Base-by-base conservation (phyloP, 2,888 invertebrate genomes). In the Phrixothrix hirtus region DNA sequence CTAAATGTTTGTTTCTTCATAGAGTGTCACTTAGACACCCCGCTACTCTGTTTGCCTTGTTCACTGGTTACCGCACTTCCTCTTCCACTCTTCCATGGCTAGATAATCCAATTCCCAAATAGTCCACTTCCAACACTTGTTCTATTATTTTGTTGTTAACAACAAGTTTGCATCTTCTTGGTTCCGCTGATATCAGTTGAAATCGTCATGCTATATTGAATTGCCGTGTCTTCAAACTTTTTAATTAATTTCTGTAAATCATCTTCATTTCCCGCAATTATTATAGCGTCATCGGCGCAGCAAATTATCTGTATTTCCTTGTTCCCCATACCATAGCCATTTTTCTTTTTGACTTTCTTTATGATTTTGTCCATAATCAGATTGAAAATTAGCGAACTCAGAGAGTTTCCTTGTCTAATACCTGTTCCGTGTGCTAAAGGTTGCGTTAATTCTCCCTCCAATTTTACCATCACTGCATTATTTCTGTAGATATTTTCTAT, bases 91-190 rank as follows among this genome's bases (percentile, higher is more conserved):
- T 37, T 9, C 37, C 21, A 21, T 17, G 2, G 12, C 16, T 37
- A 16, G 3, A 17, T 17, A 17, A 6, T n/a, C 2, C 5, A 5
- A 21, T 15, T 2, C 37, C 37, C 16, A 37, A 7, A 17, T 37
- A 17, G 5, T 37, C 11, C 6, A 37, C 11, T 6, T 37, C 17
- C 37, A 37, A 16, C 2, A 37, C 21, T 11, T 37, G 21, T 17
- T 37, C 37, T 37, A 37, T 37, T 37, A 11, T 9, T 21, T 15
- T 17, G 13, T 15, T 21, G 9, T 37, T 21, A 6, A 37, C 29
- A 2, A 10, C 10, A 5, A 29, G 9, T 9, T 29, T 29, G 29
- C 29, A 29, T 10, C 11, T 29, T 29, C 2, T 9, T 9, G 11
- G 9, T 9, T 10, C 11, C 9, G 3, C 9, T 29, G 29, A 2